phyloP scores from a whole-genome alignment of 2,797 vertebrate species.

The Notoglanidium macrostoma region DNA sequence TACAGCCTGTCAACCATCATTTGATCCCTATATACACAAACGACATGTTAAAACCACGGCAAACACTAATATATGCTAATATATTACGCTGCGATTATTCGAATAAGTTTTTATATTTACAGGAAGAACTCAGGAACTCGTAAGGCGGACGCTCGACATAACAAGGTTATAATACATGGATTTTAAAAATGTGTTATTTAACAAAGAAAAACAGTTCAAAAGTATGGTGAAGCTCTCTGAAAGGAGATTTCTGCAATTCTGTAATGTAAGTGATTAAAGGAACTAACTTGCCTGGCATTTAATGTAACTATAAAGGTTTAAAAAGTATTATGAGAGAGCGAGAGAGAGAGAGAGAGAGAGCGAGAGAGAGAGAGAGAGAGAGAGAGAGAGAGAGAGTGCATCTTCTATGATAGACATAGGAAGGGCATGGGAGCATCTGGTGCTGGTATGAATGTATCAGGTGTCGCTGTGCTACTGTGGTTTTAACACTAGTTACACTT shows the following conservation, averaged over 20 bases:
- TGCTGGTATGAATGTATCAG: neutral
- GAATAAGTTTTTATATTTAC: neutral
- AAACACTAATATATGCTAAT: neutral
- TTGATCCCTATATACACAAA: slow-evolving; percentile 30
- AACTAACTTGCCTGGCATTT: neutral
- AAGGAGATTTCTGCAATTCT: neutral
- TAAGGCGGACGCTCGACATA: too few species aligned
- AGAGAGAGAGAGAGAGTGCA: neutral
- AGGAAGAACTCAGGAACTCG: neutral
- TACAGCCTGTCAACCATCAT: slow-evolving; percentile 41
- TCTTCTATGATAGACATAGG: neutral
- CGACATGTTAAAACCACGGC: neutral
- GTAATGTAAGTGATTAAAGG: neutral
- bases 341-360: neutral
- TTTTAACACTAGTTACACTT: neutral
- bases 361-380: neutral
- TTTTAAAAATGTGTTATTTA: neutral
- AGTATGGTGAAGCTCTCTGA: neutral
- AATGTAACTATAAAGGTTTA: neutral
- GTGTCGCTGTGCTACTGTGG: neutral
- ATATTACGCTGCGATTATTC: too few species aligned
- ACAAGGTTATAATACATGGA: neutral
- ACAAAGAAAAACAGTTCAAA: neutral
- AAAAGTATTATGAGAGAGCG: neutral
- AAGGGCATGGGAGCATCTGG: neutral